Conservation (phyloP, 2,797 vertebrate species). For the Hyperoplus immaculatus region DNA sequence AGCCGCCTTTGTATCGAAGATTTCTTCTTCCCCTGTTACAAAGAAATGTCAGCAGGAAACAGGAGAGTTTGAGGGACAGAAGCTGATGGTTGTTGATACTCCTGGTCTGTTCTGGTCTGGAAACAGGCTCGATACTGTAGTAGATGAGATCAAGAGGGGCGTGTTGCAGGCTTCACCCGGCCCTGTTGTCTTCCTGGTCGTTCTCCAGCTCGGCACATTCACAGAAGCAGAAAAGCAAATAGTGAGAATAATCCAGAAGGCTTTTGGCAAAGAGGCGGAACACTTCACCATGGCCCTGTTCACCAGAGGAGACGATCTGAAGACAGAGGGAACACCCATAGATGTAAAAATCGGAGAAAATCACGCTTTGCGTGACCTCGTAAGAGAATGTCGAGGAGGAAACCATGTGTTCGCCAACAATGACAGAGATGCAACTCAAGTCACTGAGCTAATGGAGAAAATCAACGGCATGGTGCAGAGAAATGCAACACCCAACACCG, state of each 20-base stretch:
- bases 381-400: constrained; percentile 1
- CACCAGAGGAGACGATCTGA: constrained; percentile 2
- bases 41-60: background rate
- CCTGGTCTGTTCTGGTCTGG: constrained; percentile 6
- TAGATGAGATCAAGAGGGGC: background rate
- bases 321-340: background rate
- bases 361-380: background rate
- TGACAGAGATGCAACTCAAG: background rate
- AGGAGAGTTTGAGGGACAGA: background rate
- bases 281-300: constrained; percentile 7
- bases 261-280: background rate
- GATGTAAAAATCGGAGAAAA: background rate
- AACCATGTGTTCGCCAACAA: background rate
- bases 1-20: background rate
- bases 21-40: background rate
- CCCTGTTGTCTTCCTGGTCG: background rate
- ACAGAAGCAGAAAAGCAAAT: background rate
- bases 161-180: background rate
- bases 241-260: background rate
- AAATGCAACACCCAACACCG: background rate
- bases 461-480: background rate
- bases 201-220: background rate
- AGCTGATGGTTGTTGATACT: background rate
- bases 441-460: background rate
- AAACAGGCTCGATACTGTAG: background rate